Evolutionary conservation across 1,140 invertebrate genomes (phyloP), one percentile per base, ranked within the genome.

Genomic region (Aphelenchoides fujianensis): DNA sequence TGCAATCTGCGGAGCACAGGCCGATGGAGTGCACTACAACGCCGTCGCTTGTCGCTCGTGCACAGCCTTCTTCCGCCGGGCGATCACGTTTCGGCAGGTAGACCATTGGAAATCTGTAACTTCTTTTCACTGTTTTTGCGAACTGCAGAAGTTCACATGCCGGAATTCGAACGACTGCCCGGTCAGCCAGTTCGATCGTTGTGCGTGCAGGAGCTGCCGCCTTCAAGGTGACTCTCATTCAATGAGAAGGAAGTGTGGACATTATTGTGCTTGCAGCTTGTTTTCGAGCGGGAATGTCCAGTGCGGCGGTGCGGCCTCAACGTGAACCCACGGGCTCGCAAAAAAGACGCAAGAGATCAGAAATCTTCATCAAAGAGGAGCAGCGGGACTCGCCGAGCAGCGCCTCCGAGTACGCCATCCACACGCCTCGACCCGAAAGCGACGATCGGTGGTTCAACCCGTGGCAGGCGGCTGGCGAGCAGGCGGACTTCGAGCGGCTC

Each of bases 51-150:
- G 67, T 48, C 41, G 67, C 19, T 30, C 23, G 19, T 69, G 67
- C 30, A 69, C 37, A n/a, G 41, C 41, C 5, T 67, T 67, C 64
- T 69, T 69, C 36, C 67, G 67, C 9, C 67, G 67, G 1, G 41
- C 67, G 1, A 55, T 69, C 7, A 69, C 67, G n/a, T 69, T 31
- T 31, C 55, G 61, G 37, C 67, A 69, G 62, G 62, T 64, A 64
- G 41, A 48, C 41, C 12, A n/a, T n/a, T n/a, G 34, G 55, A 5
- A 7, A 30, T 59, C 5, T 30, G 41, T 48, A n/a, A n/a, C n/a
- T 48, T 48, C 23, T 48, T 16, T 48, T 48, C 41, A 16, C 23
- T 16, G 41, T 48, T 48, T 48, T 48, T n/a, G n/a, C n/a, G n/a
- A n/a, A n/a, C n/a, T n/a, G 12, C 23, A 59, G 55, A 59, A 59